phyloP scores from a whole-genome alignment of 1,140 invertebrate species.

The Drosophila willistoni region DNA sequence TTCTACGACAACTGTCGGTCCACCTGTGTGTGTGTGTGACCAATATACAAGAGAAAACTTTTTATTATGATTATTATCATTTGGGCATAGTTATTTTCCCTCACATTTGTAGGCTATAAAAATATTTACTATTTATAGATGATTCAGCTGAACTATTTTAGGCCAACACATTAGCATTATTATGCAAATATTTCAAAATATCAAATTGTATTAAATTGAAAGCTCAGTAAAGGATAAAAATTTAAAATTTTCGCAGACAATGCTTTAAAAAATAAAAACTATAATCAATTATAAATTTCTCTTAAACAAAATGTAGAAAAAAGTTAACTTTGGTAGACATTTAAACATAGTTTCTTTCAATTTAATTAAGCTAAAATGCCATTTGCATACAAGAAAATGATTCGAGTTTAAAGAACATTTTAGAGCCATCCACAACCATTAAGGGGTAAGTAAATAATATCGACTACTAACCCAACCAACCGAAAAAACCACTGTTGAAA shows the following conservation, averaged over 20 bases:
- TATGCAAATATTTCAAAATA: slow-evolving; percentile 9
- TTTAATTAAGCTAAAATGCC: background rate
- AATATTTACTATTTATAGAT: slow-evolving; percentile 55
- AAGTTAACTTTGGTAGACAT: too few species aligned
- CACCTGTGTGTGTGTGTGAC: slow-evolving; percentile 50
- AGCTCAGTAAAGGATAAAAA: background rate
- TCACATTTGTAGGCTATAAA: slow-evolving; percentile 64
- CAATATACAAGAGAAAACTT: slow-evolving; percentile 28
- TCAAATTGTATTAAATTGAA: slow-evolving; percentile 5
- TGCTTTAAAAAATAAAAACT: background rate
- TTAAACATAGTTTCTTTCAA: background rate
- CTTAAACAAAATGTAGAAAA: too few species aligned
- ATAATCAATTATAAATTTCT: too few species aligned
- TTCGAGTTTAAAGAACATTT: background rate
- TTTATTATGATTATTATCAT: slow-evolving; percentile 59
- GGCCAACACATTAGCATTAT: background rate
- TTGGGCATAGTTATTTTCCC: slow-evolving; percentile 20
- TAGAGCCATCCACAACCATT: background rate
- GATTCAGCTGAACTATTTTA: slow-evolving; percentile 37
- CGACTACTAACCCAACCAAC: background rate
- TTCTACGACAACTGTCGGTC: slow-evolving; percentile 4
- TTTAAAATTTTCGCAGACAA: background rate
- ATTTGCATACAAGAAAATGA: background rate
- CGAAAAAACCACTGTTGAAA: background rate
- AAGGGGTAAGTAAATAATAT: background rate